These are phyloP conservation scores for Gavialis gangeticus DNA, from an alignment of 2,113 vertebrate species.

Conservation along the genomic window DNA sequence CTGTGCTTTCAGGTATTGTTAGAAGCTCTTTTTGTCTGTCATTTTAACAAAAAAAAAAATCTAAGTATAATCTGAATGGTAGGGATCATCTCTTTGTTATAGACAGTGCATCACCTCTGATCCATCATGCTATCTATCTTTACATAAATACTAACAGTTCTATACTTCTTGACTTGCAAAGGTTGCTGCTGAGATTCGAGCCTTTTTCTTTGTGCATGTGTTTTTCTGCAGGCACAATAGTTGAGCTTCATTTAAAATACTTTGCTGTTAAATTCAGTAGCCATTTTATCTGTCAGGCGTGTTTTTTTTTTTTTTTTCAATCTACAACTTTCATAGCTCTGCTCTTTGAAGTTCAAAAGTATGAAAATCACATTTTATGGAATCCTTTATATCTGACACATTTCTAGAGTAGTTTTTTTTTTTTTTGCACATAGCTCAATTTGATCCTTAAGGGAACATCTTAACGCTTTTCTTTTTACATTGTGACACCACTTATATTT, in stretches of 20 bases:
- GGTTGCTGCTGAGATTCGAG: not conserved
- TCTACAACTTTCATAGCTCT: not conserved
- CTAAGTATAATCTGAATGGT: not conserved
- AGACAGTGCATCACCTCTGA: accelerated
- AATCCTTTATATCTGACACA: not conserved
- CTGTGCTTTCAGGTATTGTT: accelerated
- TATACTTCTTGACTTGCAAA: not conserved
- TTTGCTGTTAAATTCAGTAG: not conserved
- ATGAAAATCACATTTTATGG: not conserved
- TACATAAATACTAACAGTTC: not conserved
- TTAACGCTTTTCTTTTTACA: not conserved
- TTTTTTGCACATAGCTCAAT: not conserved
- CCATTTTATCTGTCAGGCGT: not conserved
- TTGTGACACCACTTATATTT: slow-evolving; percentile 14
- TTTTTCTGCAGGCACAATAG: not conserved
- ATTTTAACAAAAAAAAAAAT: too few species aligned
- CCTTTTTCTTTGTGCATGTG: not conserved
- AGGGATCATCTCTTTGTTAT: not conserved
- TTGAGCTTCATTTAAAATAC: not conserved
- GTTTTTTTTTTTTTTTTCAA: not conserved
- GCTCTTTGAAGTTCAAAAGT: not conserved
- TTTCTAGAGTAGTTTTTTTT: not conserved
- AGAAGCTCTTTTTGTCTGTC: not conserved
- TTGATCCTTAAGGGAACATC: not conserved
- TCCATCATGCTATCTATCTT: not conserved